Evolutionary conservation across 2,113 vertebrate species (phyloP), one percentile per base, ranked within the genome.

Genomic region (Takifugu flavidus): DNA sequence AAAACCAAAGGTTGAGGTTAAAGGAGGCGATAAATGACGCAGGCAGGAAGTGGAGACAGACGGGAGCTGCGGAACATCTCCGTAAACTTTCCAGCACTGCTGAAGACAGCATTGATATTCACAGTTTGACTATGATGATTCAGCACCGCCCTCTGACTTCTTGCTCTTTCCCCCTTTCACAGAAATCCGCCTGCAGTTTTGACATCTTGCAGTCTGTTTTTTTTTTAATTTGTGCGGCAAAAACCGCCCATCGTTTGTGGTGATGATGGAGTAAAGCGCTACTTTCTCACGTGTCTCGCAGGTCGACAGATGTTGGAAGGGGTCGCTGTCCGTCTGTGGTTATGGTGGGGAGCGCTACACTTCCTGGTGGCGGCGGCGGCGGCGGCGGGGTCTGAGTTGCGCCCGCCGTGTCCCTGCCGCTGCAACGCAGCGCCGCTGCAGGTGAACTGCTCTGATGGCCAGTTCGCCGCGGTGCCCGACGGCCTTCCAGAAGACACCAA

Each of bases 371-470:
- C 70, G 13, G 66, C 86, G 59, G 60, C 78, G 1, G 15, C 77
- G 15, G 64, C 78, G 7, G 15, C 77, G 15, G 64, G 77, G 7
- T 78, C 59, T 20, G 86, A 82, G 49, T 72, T 77, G 0, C 70
- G 64, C 20, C 64, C 49, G 75, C 25, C 65, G 53, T 96, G 94
- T 70, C 92, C 91, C 15, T 96, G 95, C 52, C 80, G 86, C 51
- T 96, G 95, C 14, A 28, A 77, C 56, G 34, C 74, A 5, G 74
- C 83, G 4, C 64, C 81, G 64, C 86, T 75, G 42, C 79, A 85
- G 5, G 90, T 91, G 25, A 87, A 93, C 75, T 96, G 95, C 42
- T 91, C 89, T 3, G 76, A 79, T 2, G 58, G 84, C 53, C 82
- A 82, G 12, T 80, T 95, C 11, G 75, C 73, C 2, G 43, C 78